Base-by-base conservation (phyloP, 2,797 vertebrate species). In the Moxostoma hubbsi region DNA sequence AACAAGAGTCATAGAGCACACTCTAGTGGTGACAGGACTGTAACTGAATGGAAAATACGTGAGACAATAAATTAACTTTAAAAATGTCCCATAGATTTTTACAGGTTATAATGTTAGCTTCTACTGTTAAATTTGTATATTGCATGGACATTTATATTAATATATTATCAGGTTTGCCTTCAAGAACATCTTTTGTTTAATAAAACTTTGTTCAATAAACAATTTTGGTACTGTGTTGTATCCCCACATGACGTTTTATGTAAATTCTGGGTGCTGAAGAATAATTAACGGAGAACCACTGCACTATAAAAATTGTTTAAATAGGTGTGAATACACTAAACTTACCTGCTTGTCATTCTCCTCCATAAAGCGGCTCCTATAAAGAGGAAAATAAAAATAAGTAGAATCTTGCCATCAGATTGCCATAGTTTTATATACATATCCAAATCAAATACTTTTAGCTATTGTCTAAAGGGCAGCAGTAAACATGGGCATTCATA, bases 321-420 rank as follows among this genome's bases (percentile, higher is more conserved):
- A 71, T 16, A 43, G 7, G 70, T 16, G 46, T 46, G 8, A 9
- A 43, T 24, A 45, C 18, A 71, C 59, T 51, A 13, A 15, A 89
- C 95, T 77, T 97, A 98, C 97, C 95, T 96, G 89, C 91, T 87
- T 47, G 91, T 93, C 91, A 96, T 93, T 88, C 93, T 94, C 88
- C 89, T 89, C 96, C 96, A 96, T 72, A 96, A 75, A 77, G 87
- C 90, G 0, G 90, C 91, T 91, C 95, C 97, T 98, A 91, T 76
- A 90, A 90, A 49, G 68, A 81, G 77, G 5, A 83, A 73, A 73
- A 82, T 4, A 75, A 81, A 54, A 2, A 75, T 85, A 36, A 88
- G 13, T 64, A 43, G 43, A 43, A 46, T 64, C 12, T 64, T 12
- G 7, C 43, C 45, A 13, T 64, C 7, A 46, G 11, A 13, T 46